Percentiles rank a stretch among this genome's conserved stretches.
phyloP scores from a whole-genome alignment of 2,888 invertebrate genomes.

The Isoperla grammatica region DNA sequence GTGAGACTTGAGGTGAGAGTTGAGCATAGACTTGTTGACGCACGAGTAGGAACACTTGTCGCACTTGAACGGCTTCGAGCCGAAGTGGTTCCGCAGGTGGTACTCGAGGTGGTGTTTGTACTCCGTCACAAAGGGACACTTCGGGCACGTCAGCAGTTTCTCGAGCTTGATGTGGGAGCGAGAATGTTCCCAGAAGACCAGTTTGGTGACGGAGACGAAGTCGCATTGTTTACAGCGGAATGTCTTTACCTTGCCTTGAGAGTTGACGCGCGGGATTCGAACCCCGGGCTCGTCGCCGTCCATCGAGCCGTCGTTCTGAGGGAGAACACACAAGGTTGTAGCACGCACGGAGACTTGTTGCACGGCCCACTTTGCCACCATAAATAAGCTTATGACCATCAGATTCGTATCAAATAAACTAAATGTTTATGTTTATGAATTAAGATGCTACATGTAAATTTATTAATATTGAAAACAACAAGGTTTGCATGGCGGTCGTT shows the following conservation, averaged over 20 bases:
- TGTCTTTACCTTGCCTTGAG: constrained; percentile 79
- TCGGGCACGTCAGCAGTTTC: constrained; percentile 82
- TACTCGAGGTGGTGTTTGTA: constrained; percentile 98
- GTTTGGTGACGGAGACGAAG: constrained; percentile 77
- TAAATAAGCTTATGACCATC: no score
- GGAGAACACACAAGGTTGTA: no score
- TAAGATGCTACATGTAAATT: no score
- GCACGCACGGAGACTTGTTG: no score
- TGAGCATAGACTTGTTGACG: constrained; percentile 99
- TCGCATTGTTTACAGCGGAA: constrained; percentile 92
- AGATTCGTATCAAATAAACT: no score
- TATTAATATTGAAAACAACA: no score
- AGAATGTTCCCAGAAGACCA: constrained; percentile 91
- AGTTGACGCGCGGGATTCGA: constrained; percentile 57
- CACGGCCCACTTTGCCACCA: no score
- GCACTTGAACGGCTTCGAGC: constrained; percentile 94
- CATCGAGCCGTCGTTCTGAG: constrained; percentile 35
- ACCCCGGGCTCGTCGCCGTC: constrained; percentile 54
- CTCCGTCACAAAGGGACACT: constrained; percentile 96
- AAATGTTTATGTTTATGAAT: no score
- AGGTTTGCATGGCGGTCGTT: no score
- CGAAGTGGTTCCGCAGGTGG: constrained; percentile 90
- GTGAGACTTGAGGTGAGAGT: constrained; percentile 96
- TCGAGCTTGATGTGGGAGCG: constrained; percentile 89
- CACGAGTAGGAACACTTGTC: constrained; percentile 82